A percentile compares a stretch with the other conserved stretches of the same genome.
phyloP scores from a whole-genome alignment of 2,113 vertebrate genomes.

The Butorides virescens region DNA sequence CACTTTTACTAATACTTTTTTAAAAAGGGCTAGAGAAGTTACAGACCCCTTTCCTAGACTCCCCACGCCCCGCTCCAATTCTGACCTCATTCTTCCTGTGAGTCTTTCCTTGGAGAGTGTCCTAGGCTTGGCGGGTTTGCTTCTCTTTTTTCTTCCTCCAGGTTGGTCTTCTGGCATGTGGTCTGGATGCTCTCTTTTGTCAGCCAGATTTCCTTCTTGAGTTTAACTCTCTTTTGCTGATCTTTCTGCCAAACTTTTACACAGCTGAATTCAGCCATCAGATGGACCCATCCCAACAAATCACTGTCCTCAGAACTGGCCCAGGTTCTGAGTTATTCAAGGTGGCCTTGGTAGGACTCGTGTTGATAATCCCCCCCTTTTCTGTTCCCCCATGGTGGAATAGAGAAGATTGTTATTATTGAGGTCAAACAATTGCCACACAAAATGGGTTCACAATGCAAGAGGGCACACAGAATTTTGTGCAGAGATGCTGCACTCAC shows the following conservation, averaged over 20 bases:
- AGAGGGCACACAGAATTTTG: rapidly evolving
- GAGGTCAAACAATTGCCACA: neutral
- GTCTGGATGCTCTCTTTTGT: neutral
- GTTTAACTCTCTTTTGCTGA: neutral
- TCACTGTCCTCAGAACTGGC: neutral
- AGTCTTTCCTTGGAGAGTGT: constrained; percentile 39
- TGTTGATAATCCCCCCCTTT: neutral
- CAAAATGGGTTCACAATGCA: neutral
- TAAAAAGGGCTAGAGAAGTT: neutral
- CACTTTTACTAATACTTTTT: neutral
- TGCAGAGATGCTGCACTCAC: neutral
- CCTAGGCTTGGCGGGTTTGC: neutral
- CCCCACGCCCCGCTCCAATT: neutral
- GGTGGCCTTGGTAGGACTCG: neutral
- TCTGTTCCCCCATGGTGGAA: neutral
- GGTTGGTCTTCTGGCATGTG: constrained; percentile 25
- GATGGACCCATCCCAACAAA: neutral
- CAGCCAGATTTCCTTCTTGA: neutral
- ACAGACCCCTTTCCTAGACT: constrained; percentile 21
- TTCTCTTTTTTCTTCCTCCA: neutral
- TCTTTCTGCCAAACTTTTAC: neutral
- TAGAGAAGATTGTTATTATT: neutral
- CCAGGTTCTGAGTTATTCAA: neutral
- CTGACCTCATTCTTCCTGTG: constrained; percentile 48
- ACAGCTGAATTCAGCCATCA: neutral